These are phyloP conservation scores for Himalopsyche phryganea DNA, from an alignment of 1,140 invertebrate species.

Conservation along the genomic window DNA sequence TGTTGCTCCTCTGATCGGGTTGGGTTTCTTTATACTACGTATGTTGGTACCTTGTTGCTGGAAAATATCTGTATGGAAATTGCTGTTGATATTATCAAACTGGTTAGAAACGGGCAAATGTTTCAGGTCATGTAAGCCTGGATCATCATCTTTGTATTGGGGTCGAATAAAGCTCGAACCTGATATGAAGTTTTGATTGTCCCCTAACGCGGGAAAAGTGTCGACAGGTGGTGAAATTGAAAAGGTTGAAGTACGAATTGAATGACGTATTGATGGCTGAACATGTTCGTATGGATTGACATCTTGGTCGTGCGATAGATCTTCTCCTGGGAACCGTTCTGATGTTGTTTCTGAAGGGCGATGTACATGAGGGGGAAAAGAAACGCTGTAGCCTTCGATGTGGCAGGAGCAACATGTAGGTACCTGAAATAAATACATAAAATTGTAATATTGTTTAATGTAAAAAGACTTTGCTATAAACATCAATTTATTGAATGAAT, in stretches of 20 bases:
- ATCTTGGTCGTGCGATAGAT: conserved; percentile 44
- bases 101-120: conserved; percentile 21
- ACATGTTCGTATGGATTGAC: conserved; percentile 46
- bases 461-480: not conserved
- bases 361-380: conserved; percentile 56
- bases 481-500: too few relatives aligned
- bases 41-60: conserved; percentile 41
- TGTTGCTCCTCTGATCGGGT: conserved; percentile 34
- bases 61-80: conserved; percentile 29
- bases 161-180: conserved; percentile 36
- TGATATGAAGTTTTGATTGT: conserved; percentile 43
- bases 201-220: conserved; percentile 38
- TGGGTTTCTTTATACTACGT: conserved; percentile 45
- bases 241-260: conserved; percentile 40
- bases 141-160: conserved; percentile 16
- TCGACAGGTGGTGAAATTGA: conserved; percentile 40
- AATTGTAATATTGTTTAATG: conserved; percentile 6
- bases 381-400: conserved; percentile 69
- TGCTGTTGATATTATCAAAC: conserved; percentile 19
- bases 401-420: conserved; percentile 83
- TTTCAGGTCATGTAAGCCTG: conserved; percentile 13
- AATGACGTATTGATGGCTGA: conserved; percentile 42
- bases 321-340: conserved; percentile 50
- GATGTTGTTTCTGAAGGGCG: conserved; percentile 45
- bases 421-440: conserved; percentile 50